A percentile compares a stretch with the other conserved stretches of the same genome.
Evolutionary conservation across 2,797 vertebrate genomes (phyloP).

Genomic region (Gymnopithys bicolor): DNA sequence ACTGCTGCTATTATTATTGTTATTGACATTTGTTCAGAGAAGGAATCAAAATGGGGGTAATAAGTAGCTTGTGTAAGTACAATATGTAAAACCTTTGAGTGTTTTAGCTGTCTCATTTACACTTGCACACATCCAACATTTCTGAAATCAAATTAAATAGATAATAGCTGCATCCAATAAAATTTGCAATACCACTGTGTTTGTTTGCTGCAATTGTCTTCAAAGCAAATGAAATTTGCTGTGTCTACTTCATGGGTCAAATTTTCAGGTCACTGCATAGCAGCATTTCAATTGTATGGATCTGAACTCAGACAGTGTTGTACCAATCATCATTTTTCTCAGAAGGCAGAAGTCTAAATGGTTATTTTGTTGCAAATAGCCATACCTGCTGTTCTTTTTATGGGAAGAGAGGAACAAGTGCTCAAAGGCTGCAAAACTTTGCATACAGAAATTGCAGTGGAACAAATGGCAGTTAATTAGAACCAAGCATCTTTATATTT

Average conservation of each 20-base stretch:
- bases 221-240: not conserved
- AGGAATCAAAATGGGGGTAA: constrained; percentile 3
- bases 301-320: not conserved
- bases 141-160: not conserved
- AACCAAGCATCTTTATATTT: not conserved
- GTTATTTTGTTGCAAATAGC: not conserved
- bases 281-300: not conserved
- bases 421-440: not conserved
- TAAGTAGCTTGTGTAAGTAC: not conserved
- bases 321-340: not conserved
- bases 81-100: not conserved
- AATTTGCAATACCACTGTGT: not conserved
- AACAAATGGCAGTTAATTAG: not conserved
- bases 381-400: not conserved
- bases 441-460: not conserved
- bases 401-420: not conserved
- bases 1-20: not conserved
- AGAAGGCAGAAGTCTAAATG: not conserved
- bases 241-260: not conserved
- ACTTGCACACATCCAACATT: not conserved
- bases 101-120: constrained; percentile 3
- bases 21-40: not conserved
- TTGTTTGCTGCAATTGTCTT: not conserved
- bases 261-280: not conserved
- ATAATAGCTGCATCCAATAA: not conserved